A percentile compares a stretch with the other conserved stretches of the same genome.
phyloP scores from a whole-genome alignment of 53 echinoderm and acorn worm genomes.

The Holothuria leucospilota region DNA sequence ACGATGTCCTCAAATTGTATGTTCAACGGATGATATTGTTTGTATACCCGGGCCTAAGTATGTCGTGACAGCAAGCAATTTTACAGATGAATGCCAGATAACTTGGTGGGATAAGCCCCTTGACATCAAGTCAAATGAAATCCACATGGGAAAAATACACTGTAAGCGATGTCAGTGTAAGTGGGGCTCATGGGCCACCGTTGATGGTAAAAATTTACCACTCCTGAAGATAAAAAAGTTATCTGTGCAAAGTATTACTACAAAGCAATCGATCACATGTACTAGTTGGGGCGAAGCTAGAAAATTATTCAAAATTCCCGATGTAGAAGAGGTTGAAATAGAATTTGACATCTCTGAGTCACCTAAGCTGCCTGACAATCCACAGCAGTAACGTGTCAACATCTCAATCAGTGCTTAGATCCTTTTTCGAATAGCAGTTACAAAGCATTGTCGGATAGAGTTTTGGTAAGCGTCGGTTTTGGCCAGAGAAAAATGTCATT shows the following conservation, averaged over 20 bases:
- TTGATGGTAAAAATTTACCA: constrained; percentile 41
- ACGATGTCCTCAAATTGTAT: constrained; percentile 51
- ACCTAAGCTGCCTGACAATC: neutral
- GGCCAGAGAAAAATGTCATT: too few species aligned
- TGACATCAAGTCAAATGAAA: constrained; percentile 39
- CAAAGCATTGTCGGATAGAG: too few species aligned
- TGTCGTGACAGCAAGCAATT: constrained; percentile 35
- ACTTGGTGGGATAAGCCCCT: constrained; percentile 58
- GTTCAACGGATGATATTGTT: constrained; percentile 50
- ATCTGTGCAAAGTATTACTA: constrained; percentile 26
- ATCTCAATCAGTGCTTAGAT: too few species aligned
- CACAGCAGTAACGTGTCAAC: too few species aligned
- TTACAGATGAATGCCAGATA: constrained; percentile 32
- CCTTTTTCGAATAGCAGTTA: too few species aligned
- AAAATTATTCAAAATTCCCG: constrained; percentile 8
- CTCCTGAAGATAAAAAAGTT: constrained; percentile 29
- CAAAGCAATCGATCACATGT: neutral
- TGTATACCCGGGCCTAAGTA: constrained; percentile 44
- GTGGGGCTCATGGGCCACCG: constrained; percentile 60
- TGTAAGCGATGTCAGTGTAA: constrained; percentile 54
- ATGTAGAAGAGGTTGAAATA: neutral
- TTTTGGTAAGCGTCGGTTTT: too few species aligned
- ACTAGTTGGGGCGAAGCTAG: constrained; percentile 28
- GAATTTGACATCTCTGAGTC: constrained; percentile 20
- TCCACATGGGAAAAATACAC: constrained; percentile 58